Conservation (phyloP, 2,797 vertebrate genomes). For the Sardinella longiceps region DNA sequence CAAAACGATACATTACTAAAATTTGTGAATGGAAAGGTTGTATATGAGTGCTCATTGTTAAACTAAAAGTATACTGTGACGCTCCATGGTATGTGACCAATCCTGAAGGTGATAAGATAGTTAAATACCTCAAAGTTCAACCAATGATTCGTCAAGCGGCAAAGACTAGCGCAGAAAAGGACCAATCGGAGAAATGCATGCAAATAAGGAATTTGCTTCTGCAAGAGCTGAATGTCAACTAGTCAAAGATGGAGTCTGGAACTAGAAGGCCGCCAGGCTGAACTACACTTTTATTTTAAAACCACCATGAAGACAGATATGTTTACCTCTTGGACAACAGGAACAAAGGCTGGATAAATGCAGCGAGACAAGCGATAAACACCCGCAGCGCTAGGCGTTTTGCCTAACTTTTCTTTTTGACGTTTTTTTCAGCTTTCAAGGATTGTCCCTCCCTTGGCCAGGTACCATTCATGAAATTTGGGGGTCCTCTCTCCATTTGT, state of each 20-base stretch:
- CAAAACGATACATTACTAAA: constrained; percentile 64
- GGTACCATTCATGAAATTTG: constrained; percentile 74
- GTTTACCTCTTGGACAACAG: constrained; percentile 18
- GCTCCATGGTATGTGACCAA: constrained; percentile 73
- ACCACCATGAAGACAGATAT: constrained; percentile 47
- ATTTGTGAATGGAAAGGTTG: constrained; percentile 92
- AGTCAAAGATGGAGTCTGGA: constrained; percentile 97
- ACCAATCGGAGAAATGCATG: constrained; percentile 78
- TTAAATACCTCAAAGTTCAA: constrained; percentile 78
- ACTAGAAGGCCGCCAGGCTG: constrained; percentile 86
- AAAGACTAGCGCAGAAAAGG: constrained; percentile 74
- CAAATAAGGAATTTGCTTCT: constrained; percentile 85
- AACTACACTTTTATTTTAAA: constrained; percentile 58
- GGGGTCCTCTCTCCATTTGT: constrained; percentile 60
- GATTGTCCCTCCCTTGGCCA: constrained; percentile 76
- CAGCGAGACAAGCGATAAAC: constrained; percentile 31
- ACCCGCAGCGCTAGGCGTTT: constrained; percentile 50
- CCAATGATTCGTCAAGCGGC: constrained; percentile 79
- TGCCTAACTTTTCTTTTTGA: constrained; percentile 68
- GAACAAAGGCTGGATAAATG: constrained; percentile 42
- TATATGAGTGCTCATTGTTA: constrained; percentile 93
- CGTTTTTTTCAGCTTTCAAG: constrained; percentile 58
- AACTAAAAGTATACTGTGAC: constrained; percentile 84
- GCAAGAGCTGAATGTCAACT: constrained; percentile 94
- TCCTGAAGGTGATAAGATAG: constrained; percentile 76